Conservation (phyloP, 1,140 invertebrate species). For the Druon quercuslanigerum region DNA sequence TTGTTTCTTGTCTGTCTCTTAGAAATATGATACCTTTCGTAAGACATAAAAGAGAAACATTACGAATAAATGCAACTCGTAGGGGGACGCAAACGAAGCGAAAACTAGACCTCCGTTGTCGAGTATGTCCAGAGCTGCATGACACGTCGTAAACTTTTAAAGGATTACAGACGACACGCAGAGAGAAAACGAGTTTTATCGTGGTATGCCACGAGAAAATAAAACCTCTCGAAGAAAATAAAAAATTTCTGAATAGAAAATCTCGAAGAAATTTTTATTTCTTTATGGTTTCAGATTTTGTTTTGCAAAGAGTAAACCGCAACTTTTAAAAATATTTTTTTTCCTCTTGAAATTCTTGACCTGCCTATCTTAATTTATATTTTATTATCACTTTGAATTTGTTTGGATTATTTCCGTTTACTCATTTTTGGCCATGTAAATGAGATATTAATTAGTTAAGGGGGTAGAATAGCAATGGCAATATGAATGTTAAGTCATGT, state of each 20-base stretch:
- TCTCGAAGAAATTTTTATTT: not conserved
- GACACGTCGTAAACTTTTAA: constrained; percentile 42
- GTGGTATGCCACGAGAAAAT: not conserved
- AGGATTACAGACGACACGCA: constrained; percentile 16
- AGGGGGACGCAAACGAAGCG: constrained; percentile 14
- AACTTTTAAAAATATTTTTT: too few relatives aligned
- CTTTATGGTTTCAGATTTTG: too few relatives aligned
- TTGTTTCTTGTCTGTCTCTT: not conserved
- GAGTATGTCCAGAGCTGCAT: constrained; percentile 40
- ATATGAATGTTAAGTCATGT: constrained; percentile 10
- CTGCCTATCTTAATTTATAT: too few relatives aligned
- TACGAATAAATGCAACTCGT: constrained; percentile 10
- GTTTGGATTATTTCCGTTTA: too few relatives aligned
- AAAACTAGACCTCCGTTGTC: constrained; percentile 19
- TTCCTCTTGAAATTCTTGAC: too few relatives aligned
- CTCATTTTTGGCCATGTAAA: not conserved
- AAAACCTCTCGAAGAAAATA: not conserved
- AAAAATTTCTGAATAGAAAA: not conserved
- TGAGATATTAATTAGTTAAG: not conserved
- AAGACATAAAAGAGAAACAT: not conserved
- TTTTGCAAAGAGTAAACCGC: too few relatives aligned
- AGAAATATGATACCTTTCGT: not conserved
- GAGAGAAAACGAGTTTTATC: constrained; percentile 11
- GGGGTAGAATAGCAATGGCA: not conserved
- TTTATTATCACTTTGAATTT: too few relatives aligned